Percentiles rank a stretch among this genome's conserved stretches.
phyloP scores from a whole-genome alignment of 2,797 vertebrate species.

The Myoxocephalus aenaeus region DNA sequence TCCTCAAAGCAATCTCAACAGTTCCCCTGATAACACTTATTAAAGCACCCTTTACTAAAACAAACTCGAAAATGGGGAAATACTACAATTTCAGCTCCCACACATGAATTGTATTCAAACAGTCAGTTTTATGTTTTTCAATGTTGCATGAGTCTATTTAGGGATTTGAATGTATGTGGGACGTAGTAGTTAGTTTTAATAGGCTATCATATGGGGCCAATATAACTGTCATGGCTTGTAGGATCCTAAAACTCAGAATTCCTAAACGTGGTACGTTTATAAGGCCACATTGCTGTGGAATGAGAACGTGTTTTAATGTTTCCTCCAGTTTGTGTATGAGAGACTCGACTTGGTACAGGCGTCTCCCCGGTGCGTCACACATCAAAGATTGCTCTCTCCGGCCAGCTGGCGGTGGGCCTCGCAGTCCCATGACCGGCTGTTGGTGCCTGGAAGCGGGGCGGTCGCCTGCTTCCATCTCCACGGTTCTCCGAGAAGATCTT shows the following conservation, averaged over 20 bases:
- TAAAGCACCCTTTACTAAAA: background rate
- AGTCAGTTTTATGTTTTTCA: background rate
- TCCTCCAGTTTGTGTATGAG: conserved; percentile 13
- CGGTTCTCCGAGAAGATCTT: conserved; percentile 51
- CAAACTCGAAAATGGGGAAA: no score
- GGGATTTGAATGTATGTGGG: background rate
- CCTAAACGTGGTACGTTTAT: conserved; percentile 6
- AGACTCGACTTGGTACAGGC: conserved; percentile 21
- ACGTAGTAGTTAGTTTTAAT: background rate
- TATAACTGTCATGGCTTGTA: conserved; percentile 1
- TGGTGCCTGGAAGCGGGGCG: conserved; percentile 49
- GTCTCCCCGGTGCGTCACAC: conserved; percentile 61
- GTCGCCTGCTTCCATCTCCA: conserved; percentile 31
- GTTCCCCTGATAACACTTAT: background rate
- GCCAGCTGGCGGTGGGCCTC: conserved; percentile 69
- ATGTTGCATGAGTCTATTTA: background rate
- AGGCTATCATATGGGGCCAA: background rate
- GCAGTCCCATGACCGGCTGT: conserved; percentile 71
- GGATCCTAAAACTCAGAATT: background rate
- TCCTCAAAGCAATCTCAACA: background rate
- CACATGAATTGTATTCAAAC: background rate
- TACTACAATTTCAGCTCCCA: background rate
- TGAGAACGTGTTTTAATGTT: conserved; percentile 28
- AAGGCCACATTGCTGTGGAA: conserved; percentile 23
- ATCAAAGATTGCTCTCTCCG: conserved; percentile 53